Evolutionary conservation across 2,113 vertebrate species (phyloP), one percentile per base, ranked within the genome.

Genomic region (Oncorhynchus nerka): DNA sequence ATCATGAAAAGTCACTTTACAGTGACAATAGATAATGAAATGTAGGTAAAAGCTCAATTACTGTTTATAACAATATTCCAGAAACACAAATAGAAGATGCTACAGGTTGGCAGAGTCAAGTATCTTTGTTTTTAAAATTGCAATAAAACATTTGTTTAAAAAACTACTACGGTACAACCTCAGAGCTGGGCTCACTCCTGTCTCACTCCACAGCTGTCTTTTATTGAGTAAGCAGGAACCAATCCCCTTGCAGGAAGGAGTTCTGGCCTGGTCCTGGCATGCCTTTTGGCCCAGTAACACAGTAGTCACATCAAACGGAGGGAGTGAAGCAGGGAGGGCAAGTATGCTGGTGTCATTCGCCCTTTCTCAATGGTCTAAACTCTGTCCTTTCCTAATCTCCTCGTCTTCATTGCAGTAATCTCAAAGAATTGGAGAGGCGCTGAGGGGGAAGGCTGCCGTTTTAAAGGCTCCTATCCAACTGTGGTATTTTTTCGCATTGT

Each of bases 271-370:
- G 49, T 32, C 51, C 64, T 16, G 39, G 22, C 39, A 51, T 57
- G 72, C 55, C 71, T 77, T 62, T 74, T 78, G 75, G 26, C 75
- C 73, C 70, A 83, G 45, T 83, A 73, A 75, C 64, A 79, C 68
- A 45, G 32, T 65, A 61, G 67, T 68, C 39, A 65, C 70, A 75
- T 71, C 71, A 51, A 48, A 75, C 57, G 59, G 32, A 32, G 45
- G 13, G 61, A 66, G 32, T 19, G 26, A 3, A n/a, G 49, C 7
- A 9, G 34, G 34, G 59, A 22, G 66, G 69, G 26, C 69, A 71
- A 16, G 49, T 55, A 16, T 55, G 15, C 49, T 16, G 16, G 15
- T 15, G 49, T 55, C 15, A 55, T 55, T 55, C 4, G 0, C 15
- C 49, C 49, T 5, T 13, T 16, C 15, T 55, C 49, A 55, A 5